phyloP scores from a whole-genome alignment of 2,888 invertebrate species.

The Parthenolecanium corni region DNA sequence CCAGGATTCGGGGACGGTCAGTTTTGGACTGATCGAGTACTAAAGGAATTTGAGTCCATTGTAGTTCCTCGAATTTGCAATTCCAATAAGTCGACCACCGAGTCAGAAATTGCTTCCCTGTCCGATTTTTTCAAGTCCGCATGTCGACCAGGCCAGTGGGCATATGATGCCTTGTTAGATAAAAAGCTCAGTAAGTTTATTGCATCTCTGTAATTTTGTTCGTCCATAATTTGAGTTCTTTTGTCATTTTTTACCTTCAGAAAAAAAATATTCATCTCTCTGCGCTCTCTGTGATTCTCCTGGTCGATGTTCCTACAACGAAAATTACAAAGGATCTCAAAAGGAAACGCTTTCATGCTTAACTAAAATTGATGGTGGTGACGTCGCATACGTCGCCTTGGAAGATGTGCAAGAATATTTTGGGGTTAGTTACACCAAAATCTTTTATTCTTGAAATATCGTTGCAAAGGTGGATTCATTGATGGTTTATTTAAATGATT shows the following conservation, averaged over 20 bases:
- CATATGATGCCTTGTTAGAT: conserved; percentile 45
- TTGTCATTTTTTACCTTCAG: conserved; percentile 38
- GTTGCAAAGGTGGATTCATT: no score
- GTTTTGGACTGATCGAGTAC: conserved; percentile 48
- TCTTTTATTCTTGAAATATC: no score
- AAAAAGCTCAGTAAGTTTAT: conserved; percentile 47
- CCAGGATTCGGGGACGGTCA: conserved; percentile 48
- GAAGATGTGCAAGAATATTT: conserved; percentile 44
- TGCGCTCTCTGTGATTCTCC: conserved; percentile 48
- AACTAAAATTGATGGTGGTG: conserved; percentile 41
- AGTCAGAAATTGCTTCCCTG: conserved; percentile 51
- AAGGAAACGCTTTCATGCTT: conserved; percentile 54
- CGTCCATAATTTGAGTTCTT: not conserved
- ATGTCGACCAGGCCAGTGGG: conserved; percentile 64
- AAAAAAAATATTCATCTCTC: conserved; percentile 44
- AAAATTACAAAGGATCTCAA: conserved; percentile 45
- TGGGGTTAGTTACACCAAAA: conserved; percentile 38
- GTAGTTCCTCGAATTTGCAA: conserved; percentile 39
- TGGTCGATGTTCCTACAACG: conserved; percentile 37
- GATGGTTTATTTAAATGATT: not conserved
- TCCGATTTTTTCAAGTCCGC: conserved; percentile 52
- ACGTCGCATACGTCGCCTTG: conserved; percentile 51
- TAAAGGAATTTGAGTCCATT: conserved; percentile 48
- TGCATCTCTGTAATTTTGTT: not conserved
- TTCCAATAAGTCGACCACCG: conserved; percentile 37